phyloP scores from a whole-genome alignment of 2,113 vertebrate species.

The Amblyopsis rosae region DNA sequence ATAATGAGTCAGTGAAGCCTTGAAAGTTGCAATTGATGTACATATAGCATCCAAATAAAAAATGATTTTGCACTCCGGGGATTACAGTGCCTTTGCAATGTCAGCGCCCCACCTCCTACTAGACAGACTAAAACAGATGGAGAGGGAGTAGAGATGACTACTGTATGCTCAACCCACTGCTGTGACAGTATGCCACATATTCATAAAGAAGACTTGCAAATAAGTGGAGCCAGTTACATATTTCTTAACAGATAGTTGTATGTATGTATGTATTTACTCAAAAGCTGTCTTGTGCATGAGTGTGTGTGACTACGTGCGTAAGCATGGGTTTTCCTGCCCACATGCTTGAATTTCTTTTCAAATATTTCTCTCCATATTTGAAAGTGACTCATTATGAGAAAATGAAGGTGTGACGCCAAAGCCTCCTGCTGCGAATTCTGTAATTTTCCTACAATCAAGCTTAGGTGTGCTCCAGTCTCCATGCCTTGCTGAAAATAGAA shows the following conservation, averaged over 20 bases:
- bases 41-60: conserved; percentile 23
- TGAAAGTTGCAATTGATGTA: conserved; percentile 45
- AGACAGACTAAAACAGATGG: conserved; percentile 53
- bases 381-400: conserved; percentile 15
- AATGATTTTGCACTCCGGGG: conserved; percentile 23
- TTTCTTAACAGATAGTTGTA: no score
- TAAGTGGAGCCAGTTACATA: no score
- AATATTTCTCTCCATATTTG: not conserved
- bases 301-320: not conserved
- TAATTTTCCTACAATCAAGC: conserved; percentile 45
- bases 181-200: conserved; percentile 21
- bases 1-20: conserved; percentile 49
- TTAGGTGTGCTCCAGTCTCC: not conserved
- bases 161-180: conserved; percentile 2
- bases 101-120: conserved; percentile 58
- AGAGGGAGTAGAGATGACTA: conserved; percentile 24
- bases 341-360: not conserved
- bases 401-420: not conserved
- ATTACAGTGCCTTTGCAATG: conserved; percentile 62
- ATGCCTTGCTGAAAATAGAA: conserved; percentile 30
- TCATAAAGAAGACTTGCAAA: conserved; percentile 21
- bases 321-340: conserved; percentile 1
- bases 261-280: not conserved
- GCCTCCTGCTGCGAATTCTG: conserved; percentile 12
- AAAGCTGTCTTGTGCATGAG: conserved; percentile 1